phyloP scores from a whole-genome alignment of 1,140 invertebrate species.

The Battus philenor region DNA sequence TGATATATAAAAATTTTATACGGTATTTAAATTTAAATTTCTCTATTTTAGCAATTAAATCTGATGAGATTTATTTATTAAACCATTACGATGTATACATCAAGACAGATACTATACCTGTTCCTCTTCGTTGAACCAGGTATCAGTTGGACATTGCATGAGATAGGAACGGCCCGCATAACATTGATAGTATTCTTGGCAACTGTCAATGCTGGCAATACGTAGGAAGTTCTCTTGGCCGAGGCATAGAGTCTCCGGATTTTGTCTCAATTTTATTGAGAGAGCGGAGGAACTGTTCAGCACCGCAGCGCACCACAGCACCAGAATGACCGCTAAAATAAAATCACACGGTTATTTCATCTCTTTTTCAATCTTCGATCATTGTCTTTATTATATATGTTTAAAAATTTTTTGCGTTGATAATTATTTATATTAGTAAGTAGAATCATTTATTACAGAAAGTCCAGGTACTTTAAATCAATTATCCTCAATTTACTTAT shows the following conservation, averaged over 20 bases:
- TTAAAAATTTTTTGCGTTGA: no score
- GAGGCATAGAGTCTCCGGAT: constrained; percentile 60
- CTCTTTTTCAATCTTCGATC: no score
- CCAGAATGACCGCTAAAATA: constrained; percentile 31
- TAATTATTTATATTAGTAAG: background rate
- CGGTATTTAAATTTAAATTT: no score
- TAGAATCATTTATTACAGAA: background rate
- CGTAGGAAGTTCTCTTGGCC: constrained; percentile 65
- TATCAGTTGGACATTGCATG: constrained; percentile 52
- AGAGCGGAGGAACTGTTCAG: constrained; percentile 47
- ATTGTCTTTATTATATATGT: no score
- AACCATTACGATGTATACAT: no score
- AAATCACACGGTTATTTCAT: no score
- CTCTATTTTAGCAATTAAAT: no score
- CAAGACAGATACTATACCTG: constrained; percentile 35
- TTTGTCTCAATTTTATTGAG: constrained; percentile 68
- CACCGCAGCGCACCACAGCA: constrained; percentile 39
- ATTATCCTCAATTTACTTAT: no score
- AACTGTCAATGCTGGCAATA: constrained; percentile 48
- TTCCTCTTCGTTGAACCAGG: constrained; percentile 66
- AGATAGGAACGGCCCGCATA: constrained; percentile 53
- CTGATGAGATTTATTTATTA: no score
- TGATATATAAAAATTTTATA: no score
- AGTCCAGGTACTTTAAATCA: no score
- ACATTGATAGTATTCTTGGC: constrained; percentile 63